Evolutionary conservation across 2,113 vertebrate species (phyloP).

Genomic region (Dicerorhinus sumatrensis): DNA sequence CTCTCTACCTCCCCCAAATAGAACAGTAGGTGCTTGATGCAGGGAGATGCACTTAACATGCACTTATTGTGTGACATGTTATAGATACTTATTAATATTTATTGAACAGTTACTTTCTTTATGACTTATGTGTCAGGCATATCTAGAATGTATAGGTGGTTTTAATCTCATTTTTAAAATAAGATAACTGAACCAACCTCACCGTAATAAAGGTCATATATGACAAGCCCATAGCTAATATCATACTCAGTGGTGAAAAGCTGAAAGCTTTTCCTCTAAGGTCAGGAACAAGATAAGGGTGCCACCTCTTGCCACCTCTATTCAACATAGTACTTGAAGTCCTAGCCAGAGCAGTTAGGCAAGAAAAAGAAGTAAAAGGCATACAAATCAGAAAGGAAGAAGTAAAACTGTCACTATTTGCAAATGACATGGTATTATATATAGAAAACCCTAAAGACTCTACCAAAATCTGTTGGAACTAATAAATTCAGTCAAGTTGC

Average conservation of each 20-base stretch:
- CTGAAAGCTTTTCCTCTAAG: not conserved
- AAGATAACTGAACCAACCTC: not conserved
- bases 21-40: not conserved
- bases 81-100: not conserved
- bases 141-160: not conserved
- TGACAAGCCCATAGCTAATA: not conserved
- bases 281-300: not conserved
- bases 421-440: not conserved
- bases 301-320: not conserved
- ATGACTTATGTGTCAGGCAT: not conserved
- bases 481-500: not conserved
- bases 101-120: not conserved
- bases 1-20: not conserved
- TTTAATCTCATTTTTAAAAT: conserved; percentile 30
- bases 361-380: not conserved
- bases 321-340: not conserved
- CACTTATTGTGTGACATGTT: not conserved
- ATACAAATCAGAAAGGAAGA: not conserved
- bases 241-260: not conserved
- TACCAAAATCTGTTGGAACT: not conserved
- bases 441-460: not conserved
- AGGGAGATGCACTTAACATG: not conserved
- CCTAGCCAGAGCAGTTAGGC: not conserved
- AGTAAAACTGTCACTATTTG: not conserved
- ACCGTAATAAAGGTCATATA: not conserved